A percentile compares a stretch with the other conserved stretches of the same genome.
phyloP scores from a whole-genome alignment of 2,888 invertebrate genomes.

The Drosophila mayaguana region DNA sequence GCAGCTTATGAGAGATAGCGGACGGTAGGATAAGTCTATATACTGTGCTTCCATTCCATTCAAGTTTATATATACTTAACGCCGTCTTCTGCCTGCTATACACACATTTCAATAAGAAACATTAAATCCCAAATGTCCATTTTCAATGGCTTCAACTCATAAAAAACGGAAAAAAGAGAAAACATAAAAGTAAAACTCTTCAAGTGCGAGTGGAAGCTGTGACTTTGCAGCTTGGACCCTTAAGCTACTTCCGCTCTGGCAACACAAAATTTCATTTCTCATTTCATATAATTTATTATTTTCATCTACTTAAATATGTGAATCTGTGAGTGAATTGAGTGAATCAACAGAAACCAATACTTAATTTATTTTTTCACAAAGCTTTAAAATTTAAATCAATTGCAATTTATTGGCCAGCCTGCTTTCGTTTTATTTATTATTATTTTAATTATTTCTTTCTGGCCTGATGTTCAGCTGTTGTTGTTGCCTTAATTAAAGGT shows the following conservation, averaged over 20 bases:
- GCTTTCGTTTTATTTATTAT: background rate
- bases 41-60: no score
- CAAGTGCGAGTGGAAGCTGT: background rate
- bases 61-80: background rate
- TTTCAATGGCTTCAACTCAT: background rate
- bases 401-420: background rate
- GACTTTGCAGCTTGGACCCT: background rate
- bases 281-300: constrained; percentile 7
- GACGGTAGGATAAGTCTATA: background rate
- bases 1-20: background rate
- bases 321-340: background rate
- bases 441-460: background rate
- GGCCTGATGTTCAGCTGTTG: background rate
- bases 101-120: background rate
- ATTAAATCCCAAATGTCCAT: background rate
- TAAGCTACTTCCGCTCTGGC: background rate
- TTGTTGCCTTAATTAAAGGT: constrained; percentile 49
- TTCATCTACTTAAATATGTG: constrained; percentile 4
- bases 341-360: background rate
- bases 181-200: constrained; percentile 3
- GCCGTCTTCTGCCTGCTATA: background rate
- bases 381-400: constrained; percentile 8
- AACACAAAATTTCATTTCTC: background rate
- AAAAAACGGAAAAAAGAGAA: background rate
- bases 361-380: background rate